Base-by-base conservation (phyloP, 2,113 vertebrate species). In the Podarcis muralis region DNA sequence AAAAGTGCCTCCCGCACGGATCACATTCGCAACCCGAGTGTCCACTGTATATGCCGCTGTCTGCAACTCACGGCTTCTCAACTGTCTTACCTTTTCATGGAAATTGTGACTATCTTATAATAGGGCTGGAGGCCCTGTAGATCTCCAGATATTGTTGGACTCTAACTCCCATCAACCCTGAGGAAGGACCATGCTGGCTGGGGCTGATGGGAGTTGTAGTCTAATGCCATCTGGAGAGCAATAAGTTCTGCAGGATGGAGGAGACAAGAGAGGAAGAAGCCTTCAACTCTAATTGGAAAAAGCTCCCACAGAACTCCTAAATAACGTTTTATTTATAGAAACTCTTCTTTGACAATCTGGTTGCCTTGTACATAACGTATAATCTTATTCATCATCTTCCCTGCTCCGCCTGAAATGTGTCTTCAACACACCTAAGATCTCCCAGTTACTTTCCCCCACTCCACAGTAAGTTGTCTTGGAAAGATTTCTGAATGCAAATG, bases 401-500 rank as follows among this genome's bases (percentile, higher is more conserved):
- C 90, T 81, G 75, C 75, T 75, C 69, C 66, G 40, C 62, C 37
- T 68, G 27, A 32, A 87, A 65, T 30, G 37, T 5, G 57, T 1
- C 59, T 83, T 1, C 68, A 88, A 90, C 9, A 87, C 88, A 71
- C 92, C 83, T 85, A 27, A 76, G 53, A 1, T 83, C 87, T 92
- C 90, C 77, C 66, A 75, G 40, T 0, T 35, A 16, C 22, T 37
- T 91, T 92, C 93, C 90, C 92, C 86, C 27, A 2, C 76, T 84
- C 68, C 72, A 76, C 75, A 59, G 72, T n/a, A 85, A 0, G 0
- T 35, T 90, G 81, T 72, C 32, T 81, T 72, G 5, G 89, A 93
- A 84, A 92, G 71, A 27, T 90, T 88, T 93, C 75, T 65, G 75
- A 69, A 74, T 35, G 78, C 83, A 88, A 90, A 88, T 69, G 16